A percentile compares a stretch with the other conserved stretches of the same genome.
phyloP scores from a whole-genome alignment of 2,888 invertebrate genomes.

The Ecdyonurus torrentis region DNA sequence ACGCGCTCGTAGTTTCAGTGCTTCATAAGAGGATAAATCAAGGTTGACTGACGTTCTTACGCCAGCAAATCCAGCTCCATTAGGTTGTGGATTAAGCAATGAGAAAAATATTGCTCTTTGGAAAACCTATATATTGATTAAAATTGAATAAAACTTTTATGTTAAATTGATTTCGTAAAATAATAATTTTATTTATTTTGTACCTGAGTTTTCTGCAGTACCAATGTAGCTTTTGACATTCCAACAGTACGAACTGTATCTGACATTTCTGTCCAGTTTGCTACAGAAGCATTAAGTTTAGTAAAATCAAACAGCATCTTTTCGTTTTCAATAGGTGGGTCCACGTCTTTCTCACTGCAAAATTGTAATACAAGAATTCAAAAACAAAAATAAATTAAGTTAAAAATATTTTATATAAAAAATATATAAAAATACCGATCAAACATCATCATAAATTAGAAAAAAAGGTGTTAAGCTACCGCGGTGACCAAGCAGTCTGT shows the following conservation, averaged over 20 bases:
- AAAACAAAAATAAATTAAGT: background rate
- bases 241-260: conserved; percentile 28
- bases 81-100: conserved; percentile 44
- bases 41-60: conserved; percentile 32
- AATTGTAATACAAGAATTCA: background rate
- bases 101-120: conserved; percentile 45
- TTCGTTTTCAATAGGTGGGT: background rate
- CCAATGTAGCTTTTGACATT: conserved; percentile 44
- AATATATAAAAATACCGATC: background rate
- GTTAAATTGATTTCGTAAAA: background rate
- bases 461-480: too few species aligned
- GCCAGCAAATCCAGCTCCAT: conserved; percentile 51
- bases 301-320: conserved; percentile 1
- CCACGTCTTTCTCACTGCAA: background rate
- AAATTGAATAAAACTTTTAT: background rate
- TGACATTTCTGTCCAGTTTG: background rate
- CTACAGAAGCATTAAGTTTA: background rate
- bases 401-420: background rate
- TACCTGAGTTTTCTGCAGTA: conserved; percentile 37
- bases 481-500: too few species aligned
- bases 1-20: conserved; percentile 35
- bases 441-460: background rate
- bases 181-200: conserved; percentile 17
- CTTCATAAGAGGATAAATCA: conserved; percentile 31
- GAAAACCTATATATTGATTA: conserved; percentile 25